Evolutionary conservation across 2,113 vertebrate genomes (phyloP).

Genomic region (Notarius lentiginosus): DNA sequence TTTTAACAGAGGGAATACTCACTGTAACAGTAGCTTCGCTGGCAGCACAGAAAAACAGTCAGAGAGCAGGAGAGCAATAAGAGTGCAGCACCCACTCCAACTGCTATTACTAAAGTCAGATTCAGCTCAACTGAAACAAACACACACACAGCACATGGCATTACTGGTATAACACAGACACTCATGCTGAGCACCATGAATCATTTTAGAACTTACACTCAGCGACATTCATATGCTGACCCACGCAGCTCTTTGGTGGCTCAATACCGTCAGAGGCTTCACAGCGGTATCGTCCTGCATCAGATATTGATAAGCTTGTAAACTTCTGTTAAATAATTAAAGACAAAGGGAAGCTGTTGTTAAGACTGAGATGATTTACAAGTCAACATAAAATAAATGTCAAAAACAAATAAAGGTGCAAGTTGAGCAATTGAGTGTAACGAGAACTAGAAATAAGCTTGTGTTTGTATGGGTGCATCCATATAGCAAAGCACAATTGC

Average conservation of each 20-base stretch:
- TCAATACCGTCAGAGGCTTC: slow-evolving; percentile 86
- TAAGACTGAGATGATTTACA: background rate
- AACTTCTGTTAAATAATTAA: slow-evolving; percentile 76
- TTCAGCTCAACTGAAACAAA: slow-evolving; percentile 82
- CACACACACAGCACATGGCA: slow-evolving; percentile 6
- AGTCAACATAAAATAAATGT: background rate
- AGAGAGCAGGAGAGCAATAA: slow-evolving; percentile 81
- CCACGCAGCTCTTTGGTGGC: slow-evolving; percentile 79
- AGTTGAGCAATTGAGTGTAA: background rate
- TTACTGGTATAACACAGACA: background rate
- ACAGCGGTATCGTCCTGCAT: slow-evolving; percentile 88
- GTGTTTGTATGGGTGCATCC: background rate
- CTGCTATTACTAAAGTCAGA: slow-evolving; percentile 75
- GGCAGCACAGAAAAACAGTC: slow-evolving; percentile 83
- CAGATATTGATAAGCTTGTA: slow-evolving; percentile 80
- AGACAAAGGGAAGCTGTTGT: background rate
- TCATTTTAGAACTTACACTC: slow-evolving; percentile 67
- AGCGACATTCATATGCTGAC: slow-evolving; percentile 81
- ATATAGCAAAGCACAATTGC: background rate
- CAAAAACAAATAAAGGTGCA: background rate
- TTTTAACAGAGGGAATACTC: slow-evolving; percentile 63
- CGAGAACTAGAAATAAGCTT: background rate
- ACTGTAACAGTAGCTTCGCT: slow-evolving; percentile 83
- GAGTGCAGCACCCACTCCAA: slow-evolving; percentile 72
- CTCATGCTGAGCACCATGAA: background rate